These are phyloP conservation scores for Argyrosomus japonicus DNA, from an alignment of 2,113 vertebrate genomes.

Conservation along the genomic window DNA sequence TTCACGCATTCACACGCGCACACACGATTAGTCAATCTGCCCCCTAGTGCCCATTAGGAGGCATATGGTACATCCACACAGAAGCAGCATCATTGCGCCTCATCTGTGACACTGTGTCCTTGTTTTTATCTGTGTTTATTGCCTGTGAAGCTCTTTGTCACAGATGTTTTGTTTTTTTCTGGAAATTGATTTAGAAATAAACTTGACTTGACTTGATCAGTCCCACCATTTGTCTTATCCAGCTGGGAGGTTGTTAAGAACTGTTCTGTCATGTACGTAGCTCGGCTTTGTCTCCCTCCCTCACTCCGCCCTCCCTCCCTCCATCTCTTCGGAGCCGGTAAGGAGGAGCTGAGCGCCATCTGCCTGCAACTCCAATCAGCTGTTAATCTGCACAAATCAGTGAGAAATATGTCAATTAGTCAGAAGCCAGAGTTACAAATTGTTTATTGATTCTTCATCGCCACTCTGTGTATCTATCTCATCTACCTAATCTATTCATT, in stretches of 20 bases:
- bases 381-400: background rate
- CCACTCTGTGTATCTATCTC: background rate
- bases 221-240: constrained; percentile 39
- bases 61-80: constrained; percentile 35
- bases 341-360: constrained; percentile 6
- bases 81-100: constrained; percentile 39
- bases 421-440: background rate
- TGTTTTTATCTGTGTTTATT: constrained; percentile 56
- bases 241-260: constrained; percentile 53
- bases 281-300: background rate
- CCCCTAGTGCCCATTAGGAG: constrained; percentile 50
- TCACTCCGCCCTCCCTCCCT: background rate
- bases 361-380: constrained; percentile 8
- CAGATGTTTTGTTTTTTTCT: constrained; percentile 32
- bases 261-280: constrained; percentile 22
- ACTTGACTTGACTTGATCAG: constrained; percentile 53
- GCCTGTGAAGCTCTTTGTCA: constrained; percentile 56
- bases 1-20: constrained; percentile 37
- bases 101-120: constrained; percentile 49
- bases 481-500: background rate
- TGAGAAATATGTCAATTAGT: constrained; percentile 5
- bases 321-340: background rate
- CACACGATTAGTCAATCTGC: constrained; percentile 46
- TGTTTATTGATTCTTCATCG: background rate
- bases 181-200: constrained; percentile 61